Evolutionary conservation across 2,888 invertebrate genomes (phyloP), one percentile per base, ranked within the genome.

Genomic region (Sericinus montela): DNA sequence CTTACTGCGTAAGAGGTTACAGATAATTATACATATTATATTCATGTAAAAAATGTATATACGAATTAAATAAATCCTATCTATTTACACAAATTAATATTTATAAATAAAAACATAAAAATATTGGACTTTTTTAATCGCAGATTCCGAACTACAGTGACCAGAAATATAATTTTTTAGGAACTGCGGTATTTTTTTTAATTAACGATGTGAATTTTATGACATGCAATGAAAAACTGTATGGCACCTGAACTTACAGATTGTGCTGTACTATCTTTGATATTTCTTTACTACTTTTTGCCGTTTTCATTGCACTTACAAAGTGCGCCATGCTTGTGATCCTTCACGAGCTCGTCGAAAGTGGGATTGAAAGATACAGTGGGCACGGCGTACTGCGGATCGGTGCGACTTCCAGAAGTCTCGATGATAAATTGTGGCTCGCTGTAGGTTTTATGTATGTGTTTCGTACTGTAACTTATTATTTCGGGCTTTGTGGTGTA

Each of bases 251-350:
- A 35, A 40, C n/a, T n/a, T n/a, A n/a, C n/a, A n/a, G n/a, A n/a
- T n/a, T n/a, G n/a, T n/a, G n/a, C n/a, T n/a, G n/a, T n/a, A n/a
- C n/a, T n/a, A n/a, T n/a, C n/a, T n/a, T n/a, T n/a, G 69, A 48
- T 43, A 42, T 45, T 51, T 44, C 60, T n/a, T n/a, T n/a, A n/a
- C n/a, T 59, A 66, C 57, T 85, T 81, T 46, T 83, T 82, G 19
- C 75, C 79, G 9, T 28, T 45, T 37, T 85, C 80, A 7, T 76
- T 57, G 47, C 89, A 89, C 46, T 89, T 84, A 71, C 89, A 89
- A 6, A 75, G 64, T 0, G 73, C 70, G 6, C 72, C 72, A 46
- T 87, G 88, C 1, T 65, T 65, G 44, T 88, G 87, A 14, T 67
- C 63, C 8, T 19, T 10, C 0, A 80, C 69, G 0, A 80, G 47